These are phyloP conservation scores for Eciton burchellii DNA, from an alignment of 1,140 invertebrate species.

Conservation along the genomic window DNA sequence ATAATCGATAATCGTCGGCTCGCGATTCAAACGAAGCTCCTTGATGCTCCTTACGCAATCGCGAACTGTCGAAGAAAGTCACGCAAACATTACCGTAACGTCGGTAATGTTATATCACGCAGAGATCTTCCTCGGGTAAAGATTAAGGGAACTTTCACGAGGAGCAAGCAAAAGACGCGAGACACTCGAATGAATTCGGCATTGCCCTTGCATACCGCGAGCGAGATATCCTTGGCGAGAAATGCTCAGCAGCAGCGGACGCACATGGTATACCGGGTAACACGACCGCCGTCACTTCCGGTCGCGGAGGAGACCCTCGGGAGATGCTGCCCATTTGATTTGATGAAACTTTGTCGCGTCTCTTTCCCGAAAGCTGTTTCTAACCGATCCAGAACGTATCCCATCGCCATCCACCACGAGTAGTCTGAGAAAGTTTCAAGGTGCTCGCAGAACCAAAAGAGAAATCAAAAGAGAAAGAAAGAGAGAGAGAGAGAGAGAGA, in stretches of 20 bases:
- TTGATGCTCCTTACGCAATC: too few relatives aligned
- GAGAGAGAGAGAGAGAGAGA: background rate
- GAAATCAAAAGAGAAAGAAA: background rate
- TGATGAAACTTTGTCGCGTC: conserved; percentile 82
- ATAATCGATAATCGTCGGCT: background rate
- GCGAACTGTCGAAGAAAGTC: background rate
- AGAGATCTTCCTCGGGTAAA: too few relatives aligned
- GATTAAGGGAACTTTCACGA: background rate
- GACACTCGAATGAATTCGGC: background rate
- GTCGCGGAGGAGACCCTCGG: conserved; percentile 75
- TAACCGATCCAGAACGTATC: conserved; percentile 44
- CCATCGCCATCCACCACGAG: conserved; percentile 40
- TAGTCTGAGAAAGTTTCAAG: conserved; percentile 49
- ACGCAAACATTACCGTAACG: background rate
- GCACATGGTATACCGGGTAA: conserved; percentile 62
- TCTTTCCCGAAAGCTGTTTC: conserved; percentile 75
- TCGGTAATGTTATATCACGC: background rate
- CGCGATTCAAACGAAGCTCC: background rate
- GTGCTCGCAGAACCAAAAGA: conserved; percentile 18
- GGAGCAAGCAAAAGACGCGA: background rate
- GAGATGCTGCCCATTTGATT: conserved; percentile 84
- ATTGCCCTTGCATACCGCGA: background rate
- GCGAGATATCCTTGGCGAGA: background rate
- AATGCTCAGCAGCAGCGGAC: conserved; percentile 54
- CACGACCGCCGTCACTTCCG: conserved; percentile 69